phyloP scores from a whole-genome alignment of 53 echinoderm and acorn worm species.

The Patiria pectinifera region DNA sequence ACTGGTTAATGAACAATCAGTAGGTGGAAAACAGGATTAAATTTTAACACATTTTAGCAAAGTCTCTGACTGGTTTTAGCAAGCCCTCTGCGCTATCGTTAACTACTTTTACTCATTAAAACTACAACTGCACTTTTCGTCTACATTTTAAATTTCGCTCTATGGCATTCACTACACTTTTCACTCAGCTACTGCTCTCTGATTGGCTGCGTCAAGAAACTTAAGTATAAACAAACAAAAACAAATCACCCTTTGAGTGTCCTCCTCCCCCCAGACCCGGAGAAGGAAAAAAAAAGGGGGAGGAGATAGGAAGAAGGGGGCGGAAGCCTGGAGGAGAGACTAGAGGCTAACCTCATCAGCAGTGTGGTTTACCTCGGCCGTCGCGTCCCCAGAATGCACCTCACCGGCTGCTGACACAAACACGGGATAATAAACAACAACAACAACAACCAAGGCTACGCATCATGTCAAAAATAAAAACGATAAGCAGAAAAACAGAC shows the following conservation, averaged over 20 bases:
- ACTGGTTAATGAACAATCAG: no score
- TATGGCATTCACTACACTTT: not conserved
- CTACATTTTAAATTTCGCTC: slow-evolving; percentile 8
- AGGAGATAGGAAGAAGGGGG: not conserved
- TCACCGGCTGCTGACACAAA: slow-evolving; percentile 62
- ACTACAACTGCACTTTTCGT: not conserved
- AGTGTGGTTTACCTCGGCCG: slow-evolving; percentile 40
- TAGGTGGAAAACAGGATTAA: no score
- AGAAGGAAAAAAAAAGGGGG: not conserved
- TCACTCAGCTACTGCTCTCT: not conserved
- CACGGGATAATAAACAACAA: slow-evolving; percentile 19
- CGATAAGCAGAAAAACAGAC: not conserved
- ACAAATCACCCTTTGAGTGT: not conserved
- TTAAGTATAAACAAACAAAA: slow-evolving; percentile 24
- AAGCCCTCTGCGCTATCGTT: not conserved
- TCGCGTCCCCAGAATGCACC: slow-evolving; percentile 24
- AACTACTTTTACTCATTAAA: not conserved
- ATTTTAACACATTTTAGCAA: no score
- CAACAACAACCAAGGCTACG: slow-evolving; percentile 23
- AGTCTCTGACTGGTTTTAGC: not conserved
- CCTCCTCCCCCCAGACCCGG: slow-evolving; percentile 1
- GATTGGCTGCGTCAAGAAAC: slow-evolving; percentile 30
- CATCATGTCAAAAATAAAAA: not conserved
- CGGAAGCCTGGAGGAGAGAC: not conserved
- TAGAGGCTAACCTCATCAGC: slow-evolving; percentile 32